Evolutionary conservation across 2,797 vertebrate species (phyloP).

Genomic region (Lutjanus campechanus): DNA sequence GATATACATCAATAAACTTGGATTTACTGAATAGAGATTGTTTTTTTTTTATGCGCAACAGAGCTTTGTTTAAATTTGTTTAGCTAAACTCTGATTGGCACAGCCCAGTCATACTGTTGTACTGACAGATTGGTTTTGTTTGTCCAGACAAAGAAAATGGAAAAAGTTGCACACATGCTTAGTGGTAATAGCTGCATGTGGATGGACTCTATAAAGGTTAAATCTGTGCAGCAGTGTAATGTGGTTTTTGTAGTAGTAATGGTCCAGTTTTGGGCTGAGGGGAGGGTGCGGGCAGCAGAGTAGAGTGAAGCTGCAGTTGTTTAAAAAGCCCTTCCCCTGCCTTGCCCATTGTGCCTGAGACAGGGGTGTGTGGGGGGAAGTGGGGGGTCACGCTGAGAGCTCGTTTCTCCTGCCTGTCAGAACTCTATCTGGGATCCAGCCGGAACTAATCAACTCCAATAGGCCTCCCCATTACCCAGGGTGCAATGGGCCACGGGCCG

Average conservation of each 20-base stretch:
- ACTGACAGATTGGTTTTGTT: conserved; percentile 1
- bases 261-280: conserved; percentile 40
- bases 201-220: conserved; percentile 35
- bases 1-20: no score
- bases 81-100: no score
- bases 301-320: conserved; percentile 79
- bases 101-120: no score
- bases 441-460: conserved; percentile 99
- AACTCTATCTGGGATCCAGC: conserved; percentile 97
- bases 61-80: no score
- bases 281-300: conserved; percentile 57
- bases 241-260: conserved; percentile 64
- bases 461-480: conserved; percentile 91
- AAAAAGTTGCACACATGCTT: background rate
- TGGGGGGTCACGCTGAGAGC: conserved; percentile 85
- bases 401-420: conserved; percentile 97
- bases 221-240: conserved; percentile 59
- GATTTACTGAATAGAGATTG: no score
- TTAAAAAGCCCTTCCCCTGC: conserved; percentile 87
- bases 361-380: conserved; percentile 70
- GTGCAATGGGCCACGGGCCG: conserved; percentile 84
- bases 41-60: no score
- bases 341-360: conserved; percentile 83
- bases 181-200: conserved; percentile 7
- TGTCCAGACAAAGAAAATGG: background rate